These are phyloP conservation scores for human (Homo sapiens) DNA, from an alignment of 2,113 vertebrate genomes.

Conservation along the genomic window DNA sequence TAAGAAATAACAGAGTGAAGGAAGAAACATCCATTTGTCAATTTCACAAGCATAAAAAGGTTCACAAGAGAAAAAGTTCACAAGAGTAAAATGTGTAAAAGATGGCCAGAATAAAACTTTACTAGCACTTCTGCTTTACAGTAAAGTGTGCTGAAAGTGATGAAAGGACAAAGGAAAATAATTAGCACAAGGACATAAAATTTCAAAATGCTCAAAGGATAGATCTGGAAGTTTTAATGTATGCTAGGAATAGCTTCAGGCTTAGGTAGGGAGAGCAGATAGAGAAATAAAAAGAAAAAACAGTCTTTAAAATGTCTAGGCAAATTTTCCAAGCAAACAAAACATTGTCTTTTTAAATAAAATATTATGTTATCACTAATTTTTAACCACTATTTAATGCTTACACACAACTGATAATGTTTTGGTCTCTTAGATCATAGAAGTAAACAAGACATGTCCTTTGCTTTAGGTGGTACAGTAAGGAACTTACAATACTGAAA, in stretches of 20 bases:
- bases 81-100: neutral
- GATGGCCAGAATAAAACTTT: neutral
- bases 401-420: neutral
- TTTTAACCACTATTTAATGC: neutral
- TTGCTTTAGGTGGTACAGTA: neutral
- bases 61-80: neutral
- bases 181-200: neutral
- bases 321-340: neutral
- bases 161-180: neutral
- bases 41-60: neutral
- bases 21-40: neutral
- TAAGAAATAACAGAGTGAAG: neutral
- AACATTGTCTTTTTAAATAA: neutral
- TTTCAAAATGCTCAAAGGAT: neutral
- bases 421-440: neutral
- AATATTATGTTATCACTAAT: neutral
- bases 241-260: neutral
- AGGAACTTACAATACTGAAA: neutral
- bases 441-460: neutral
- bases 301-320: neutral
- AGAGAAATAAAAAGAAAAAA: neutral
- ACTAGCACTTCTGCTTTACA: neutral
- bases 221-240: neutral
- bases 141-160: neutral
- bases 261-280: neutral